Base-by-base conservation (phyloP, 2,113 vertebrate genomes). In the Barnardius zonarius region DNA sequence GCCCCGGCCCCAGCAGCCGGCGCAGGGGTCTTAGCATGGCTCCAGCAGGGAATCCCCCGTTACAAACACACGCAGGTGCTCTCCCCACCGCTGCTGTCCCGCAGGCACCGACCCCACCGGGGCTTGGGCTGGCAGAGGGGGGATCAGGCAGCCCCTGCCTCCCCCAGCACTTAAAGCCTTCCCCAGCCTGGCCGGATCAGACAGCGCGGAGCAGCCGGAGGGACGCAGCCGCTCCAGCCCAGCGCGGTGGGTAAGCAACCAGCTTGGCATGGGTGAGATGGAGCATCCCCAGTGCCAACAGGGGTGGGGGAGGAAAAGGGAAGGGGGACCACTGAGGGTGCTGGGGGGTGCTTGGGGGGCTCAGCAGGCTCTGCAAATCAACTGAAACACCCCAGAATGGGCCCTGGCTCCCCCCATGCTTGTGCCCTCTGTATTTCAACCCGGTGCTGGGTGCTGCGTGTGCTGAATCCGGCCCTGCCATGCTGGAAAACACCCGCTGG, bases 61-160 rank as follows among this genome's bases (percentile, higher is more conserved):
- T 95, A 96, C 96, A 95, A 57, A 94, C 95, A 89, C 75, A 51
- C 97, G 6, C 97, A 96, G 95, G 94, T 96, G 97, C 88, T 91
- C 9, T 66, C 33, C 31, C 13, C 1, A 1, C 70, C 70, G 88
- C 96, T 92, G 93, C 92, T 37, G 10, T 46, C 72, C 62, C 13
- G 5, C 80, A 69, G n/a, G 16, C 73, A 27, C 69, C 22, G 20
- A 72, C 61, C 62, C 64, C 51, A 13, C 13, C 0, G 54, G 39
- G 11, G 18, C 22, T 41, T 7, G 33, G 70, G 61, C 33, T 17
- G 37, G 41, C 22, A 48, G 44, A 10, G 52, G 68, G 41, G 22
- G 33, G 10, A 18, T 82, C 51, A 31, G 55, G 31, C 84, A 81
- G 80, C 63, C 31, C 62, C 66, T 54, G n/a, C 84, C 78, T 62